Evolutionary conservation across 1,140 invertebrate genomes (phyloP).

Genomic region (Tetramorium parvispinum): DNA sequence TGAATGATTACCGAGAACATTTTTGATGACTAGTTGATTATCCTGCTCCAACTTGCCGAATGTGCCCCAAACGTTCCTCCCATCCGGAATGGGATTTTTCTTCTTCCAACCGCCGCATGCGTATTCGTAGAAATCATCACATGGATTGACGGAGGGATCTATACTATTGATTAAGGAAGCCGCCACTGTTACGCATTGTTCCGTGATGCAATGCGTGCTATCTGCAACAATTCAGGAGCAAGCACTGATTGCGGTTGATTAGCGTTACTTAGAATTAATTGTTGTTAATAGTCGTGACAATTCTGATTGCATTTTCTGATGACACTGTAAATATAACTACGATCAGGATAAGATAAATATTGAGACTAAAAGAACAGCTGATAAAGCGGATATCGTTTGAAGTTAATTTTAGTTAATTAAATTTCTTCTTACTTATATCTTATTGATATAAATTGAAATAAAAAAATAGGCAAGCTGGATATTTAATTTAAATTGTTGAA

Average conservation of each 20-base stretch:
- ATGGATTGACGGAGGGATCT: conserved; percentile 93
- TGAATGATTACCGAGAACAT: conserved; percentile 90
- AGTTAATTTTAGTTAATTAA: not conserved
- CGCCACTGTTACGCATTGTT: conserved; percentile 94
- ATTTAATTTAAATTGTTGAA: too few relatives aligned
- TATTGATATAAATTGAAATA: not conserved
- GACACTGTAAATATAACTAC: not conserved
- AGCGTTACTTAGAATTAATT: not conserved
- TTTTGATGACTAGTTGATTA: conserved; percentile 97
- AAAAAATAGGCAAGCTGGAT: too few relatives aligned
- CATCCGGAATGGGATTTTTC: conserved; percentile 96
- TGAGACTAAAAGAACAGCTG: not conserved
- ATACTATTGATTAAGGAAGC: conserved; percentile 94
- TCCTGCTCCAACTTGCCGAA: conserved; percentile 97
- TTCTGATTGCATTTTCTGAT: not conserved
- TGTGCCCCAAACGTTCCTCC: conserved; percentile 97
- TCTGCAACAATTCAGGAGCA: conserved; percentile 70
- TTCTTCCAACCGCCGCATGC: conserved; percentile 97
- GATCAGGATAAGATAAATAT: not conserved
- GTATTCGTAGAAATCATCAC: conserved; percentile 97
- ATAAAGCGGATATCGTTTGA: not conserved
- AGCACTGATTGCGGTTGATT: not conserved
- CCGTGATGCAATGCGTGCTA: conserved; percentile 89
- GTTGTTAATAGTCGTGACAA: not conserved
- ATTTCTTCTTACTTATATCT: not conserved